Evolutionary conservation across 2,797 vertebrate genomes (phyloP).

Genomic region (Chiloscyllium punctatum): DNA sequence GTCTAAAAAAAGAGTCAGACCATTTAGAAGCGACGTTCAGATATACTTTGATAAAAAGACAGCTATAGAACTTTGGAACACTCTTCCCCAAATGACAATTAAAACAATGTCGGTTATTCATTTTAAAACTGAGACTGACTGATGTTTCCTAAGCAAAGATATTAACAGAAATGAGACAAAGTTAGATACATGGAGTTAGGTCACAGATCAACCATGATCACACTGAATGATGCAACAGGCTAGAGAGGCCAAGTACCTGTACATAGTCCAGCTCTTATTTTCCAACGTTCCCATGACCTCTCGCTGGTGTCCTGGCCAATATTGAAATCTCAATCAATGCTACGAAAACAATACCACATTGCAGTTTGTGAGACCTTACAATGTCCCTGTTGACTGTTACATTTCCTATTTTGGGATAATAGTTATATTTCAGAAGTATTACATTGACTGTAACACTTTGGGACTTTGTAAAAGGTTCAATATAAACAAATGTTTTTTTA

Average conservation of each 20-base stretch:
- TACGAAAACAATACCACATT: background rate
- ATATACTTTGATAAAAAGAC: background rate
- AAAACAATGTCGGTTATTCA: background rate
- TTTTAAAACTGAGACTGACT: background rate
- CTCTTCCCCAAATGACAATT: background rate
- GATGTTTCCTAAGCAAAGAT: background rate
- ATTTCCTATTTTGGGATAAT: background rate
- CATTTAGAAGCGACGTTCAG: background rate
- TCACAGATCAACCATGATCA: background rate
- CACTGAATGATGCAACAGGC: background rate
- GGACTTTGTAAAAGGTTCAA: background rate
- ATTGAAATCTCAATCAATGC: background rate
- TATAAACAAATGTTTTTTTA: background rate
- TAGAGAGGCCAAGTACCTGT: background rate
- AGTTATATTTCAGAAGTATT: background rate
- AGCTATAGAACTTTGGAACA: background rate
- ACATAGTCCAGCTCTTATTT: background rate
- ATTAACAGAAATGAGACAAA: background rate
- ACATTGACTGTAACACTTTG: background rate
- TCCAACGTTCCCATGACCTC: background rate
- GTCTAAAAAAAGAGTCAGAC: background rate
- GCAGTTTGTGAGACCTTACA: background rate
- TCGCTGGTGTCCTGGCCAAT: background rate
- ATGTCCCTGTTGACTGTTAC: background rate
- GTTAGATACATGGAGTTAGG: too few relatives aligned